These are phyloP conservation scores for Pygocentrus nattereri DNA, from an alignment of 2,797 vertebrate genomes.

Conservation along the genomic window DNA sequence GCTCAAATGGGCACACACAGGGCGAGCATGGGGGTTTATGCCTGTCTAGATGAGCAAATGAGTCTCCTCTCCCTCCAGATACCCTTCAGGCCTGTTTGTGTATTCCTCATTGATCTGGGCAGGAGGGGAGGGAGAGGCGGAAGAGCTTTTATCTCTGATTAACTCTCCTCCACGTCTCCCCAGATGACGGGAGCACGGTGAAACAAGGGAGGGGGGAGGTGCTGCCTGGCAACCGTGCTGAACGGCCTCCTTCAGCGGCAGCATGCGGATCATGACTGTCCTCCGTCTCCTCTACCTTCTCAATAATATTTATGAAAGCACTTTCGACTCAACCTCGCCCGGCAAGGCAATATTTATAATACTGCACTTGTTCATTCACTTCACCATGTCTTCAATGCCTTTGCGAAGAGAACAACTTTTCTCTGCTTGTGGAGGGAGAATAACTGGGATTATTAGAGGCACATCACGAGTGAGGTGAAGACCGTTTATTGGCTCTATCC, in stretches of 20 bases:
- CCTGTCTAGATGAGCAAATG: slow-evolving; percentile 36
- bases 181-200: slow-evolving; percentile 41
- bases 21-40: neutral
- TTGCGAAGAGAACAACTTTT: slow-evolving; percentile 27
- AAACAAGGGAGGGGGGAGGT: slow-evolving; percentile 42
- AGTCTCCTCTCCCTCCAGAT: slow-evolving; percentile 66
- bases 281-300: slow-evolving; percentile 62
- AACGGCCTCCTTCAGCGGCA: slow-evolving; percentile 70
- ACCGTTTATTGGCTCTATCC: slow-evolving; percentile 1
- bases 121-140: slow-evolving; percentile 34
- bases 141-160: slow-evolving; percentile 82
- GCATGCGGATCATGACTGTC: slow-evolving; percentile 60
- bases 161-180: slow-evolving; percentile 62
- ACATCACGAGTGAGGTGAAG: slow-evolving; percentile 16
- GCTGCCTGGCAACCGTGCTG: slow-evolving; percentile 74
- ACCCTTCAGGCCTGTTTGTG: slow-evolving; percentile 59
- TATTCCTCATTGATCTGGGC: slow-evolving; percentile 60
- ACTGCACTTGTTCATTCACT: slow-evolving; percentile 44
- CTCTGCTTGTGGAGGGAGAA: slow-evolving; percentile 18
- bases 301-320: slow-evolving; percentile 62
- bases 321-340: slow-evolving; percentile 54
- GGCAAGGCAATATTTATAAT: slow-evolving; percentile 58
- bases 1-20: neutral
- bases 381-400: neutral
- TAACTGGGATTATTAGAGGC: slow-evolving; percentile 25